phyloP scores from a whole-genome alignment of 2,888 invertebrate species.

The Ophion ellenae region DNA sequence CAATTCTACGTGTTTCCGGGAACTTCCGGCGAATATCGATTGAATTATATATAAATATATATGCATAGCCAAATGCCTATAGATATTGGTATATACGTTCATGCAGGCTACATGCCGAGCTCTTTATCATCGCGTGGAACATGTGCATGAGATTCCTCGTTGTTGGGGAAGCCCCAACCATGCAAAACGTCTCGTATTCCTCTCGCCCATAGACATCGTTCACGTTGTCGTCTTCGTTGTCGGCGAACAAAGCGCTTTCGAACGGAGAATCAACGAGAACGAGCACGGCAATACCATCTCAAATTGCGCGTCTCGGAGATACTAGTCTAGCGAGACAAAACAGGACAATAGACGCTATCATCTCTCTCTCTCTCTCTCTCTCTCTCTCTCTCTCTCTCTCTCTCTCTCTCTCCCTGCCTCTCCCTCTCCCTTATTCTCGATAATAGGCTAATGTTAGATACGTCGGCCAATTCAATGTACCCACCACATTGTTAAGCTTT shows the following conservation, averaged over 20 bases:
- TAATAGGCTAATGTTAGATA: conserved; percentile 71
- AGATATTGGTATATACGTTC: background rate
- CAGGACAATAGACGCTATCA: conserved; percentile 11
- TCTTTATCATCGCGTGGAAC: background rate
- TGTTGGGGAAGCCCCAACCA: conserved; percentile 21
- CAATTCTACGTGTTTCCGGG: conserved; percentile 52
- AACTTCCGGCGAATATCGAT: conserved; percentile 60
- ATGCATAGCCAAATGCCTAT: background rate
- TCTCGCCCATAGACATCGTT: conserved; percentile 4
- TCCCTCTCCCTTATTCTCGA: conserved; percentile 28
- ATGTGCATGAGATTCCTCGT: conserved; percentile 32
- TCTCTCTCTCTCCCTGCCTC: background rate
- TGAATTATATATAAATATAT: conserved; percentile 4
- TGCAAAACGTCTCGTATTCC: conserved; percentile 41
- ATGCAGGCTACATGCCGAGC: background rate
- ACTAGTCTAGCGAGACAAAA: conserved; percentile 16
- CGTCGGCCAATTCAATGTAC: conserved; percentile 56
- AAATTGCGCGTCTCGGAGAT: conserved; percentile 69
- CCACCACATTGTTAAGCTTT: conserved; percentile 7
- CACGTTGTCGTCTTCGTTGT: conserved; percentile 52
- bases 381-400: conserved; percentile 20
- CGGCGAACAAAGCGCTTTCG: conserved; percentile 62
- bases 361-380: background rate
- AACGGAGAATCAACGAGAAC: conserved; percentile 54
- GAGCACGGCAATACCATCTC: conserved; percentile 62